Conservation (phyloP, 2,888 invertebrate species). For the Oscheius sp. region DNA sequence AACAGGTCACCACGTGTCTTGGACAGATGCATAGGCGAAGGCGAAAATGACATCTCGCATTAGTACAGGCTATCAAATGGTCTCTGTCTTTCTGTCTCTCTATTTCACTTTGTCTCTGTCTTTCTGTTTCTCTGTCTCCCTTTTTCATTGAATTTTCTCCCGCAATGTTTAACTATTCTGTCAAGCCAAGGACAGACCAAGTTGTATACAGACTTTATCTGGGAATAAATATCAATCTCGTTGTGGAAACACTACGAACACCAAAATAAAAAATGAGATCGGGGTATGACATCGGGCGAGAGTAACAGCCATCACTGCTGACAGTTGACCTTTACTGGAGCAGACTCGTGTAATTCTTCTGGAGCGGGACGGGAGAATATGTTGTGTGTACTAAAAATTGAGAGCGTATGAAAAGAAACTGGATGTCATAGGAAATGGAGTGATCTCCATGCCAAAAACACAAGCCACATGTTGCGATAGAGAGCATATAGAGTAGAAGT, state of each 20-base stretch:
- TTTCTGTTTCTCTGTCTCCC: too few species aligned
- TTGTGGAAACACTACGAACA: neutral
- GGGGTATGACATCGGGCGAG: conserved; percentile 23
- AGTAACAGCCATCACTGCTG: conserved; percentile 6
- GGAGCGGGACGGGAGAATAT: conserved; percentile 14
- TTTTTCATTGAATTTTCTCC: too few species aligned
- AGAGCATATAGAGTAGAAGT: conserved; percentile 6
- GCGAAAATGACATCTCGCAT: conserved; percentile 21
- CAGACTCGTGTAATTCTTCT: neutral
- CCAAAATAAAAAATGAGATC: neutral
- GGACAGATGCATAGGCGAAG: conserved; percentile 30
- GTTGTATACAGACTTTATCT: conserved; percentile 9
- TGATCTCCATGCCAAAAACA: conserved; percentile 13
- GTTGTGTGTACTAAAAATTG: conserved; percentile 22
- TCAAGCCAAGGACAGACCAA: too few species aligned
- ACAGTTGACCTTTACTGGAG: neutral
- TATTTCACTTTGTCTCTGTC: too few species aligned
- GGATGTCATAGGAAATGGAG: neutral
- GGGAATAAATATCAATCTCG: neutral
- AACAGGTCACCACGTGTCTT: conserved; percentile 27
- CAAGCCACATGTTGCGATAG: conserved; percentile 30
- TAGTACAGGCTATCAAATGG: neutral
- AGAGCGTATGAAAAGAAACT: neutral
- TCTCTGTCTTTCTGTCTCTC: too few species aligned
- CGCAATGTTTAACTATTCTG: too few species aligned